A percentile compares a stretch with the other conserved stretches of the same genome.
phyloP scores from a whole-genome alignment of 2,797 vertebrate genomes.

The Pseudochaenichthys georgianus region DNA sequence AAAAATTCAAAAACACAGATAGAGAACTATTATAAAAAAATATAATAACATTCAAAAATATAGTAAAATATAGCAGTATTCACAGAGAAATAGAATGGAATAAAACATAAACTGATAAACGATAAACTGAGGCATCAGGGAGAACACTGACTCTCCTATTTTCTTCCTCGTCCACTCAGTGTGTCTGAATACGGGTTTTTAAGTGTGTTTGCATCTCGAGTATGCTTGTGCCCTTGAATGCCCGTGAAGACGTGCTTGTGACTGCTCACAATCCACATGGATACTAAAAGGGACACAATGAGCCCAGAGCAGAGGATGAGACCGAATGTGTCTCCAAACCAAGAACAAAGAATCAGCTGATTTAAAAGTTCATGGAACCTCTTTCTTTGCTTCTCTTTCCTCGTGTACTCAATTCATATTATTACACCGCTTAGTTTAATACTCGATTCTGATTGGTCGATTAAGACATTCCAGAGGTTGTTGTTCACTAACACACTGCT shows the following conservation, averaged over 20 bases:
- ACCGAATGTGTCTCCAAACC: constrained; percentile 42
- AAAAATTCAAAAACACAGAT: too few species aligned
- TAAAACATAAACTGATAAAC: too few species aligned
- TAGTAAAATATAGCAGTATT: too few species aligned
- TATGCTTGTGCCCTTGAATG: constrained; percentile 63
- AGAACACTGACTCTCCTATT: constrained; percentile 57
- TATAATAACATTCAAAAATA: too few species aligned
- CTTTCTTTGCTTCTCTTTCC: constrained; percentile 19
- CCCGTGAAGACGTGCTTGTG: constrained; percentile 66
- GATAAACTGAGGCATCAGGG: constrained; percentile 23
- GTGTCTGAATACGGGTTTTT: constrained; percentile 20
- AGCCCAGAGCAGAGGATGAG: constrained; percentile 73
- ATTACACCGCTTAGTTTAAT: too few species aligned
- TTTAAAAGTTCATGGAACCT: constrained; percentile 35
- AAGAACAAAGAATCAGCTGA: constrained; percentile 36
- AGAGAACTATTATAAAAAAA: too few species aligned
- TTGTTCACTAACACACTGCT: too few species aligned
- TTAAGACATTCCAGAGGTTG: too few species aligned
- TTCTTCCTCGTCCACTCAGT: constrained; percentile 35
- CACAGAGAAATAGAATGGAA: too few species aligned
- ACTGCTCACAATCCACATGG: constrained; percentile 73
- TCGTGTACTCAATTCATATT: neutral
- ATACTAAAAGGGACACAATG: constrained; percentile 76
- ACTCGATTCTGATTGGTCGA: too few species aligned
- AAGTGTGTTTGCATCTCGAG: constrained; percentile 49